Conservation (phyloP, 1,140 invertebrate genomes). For the Octopus sinensis region DNA sequence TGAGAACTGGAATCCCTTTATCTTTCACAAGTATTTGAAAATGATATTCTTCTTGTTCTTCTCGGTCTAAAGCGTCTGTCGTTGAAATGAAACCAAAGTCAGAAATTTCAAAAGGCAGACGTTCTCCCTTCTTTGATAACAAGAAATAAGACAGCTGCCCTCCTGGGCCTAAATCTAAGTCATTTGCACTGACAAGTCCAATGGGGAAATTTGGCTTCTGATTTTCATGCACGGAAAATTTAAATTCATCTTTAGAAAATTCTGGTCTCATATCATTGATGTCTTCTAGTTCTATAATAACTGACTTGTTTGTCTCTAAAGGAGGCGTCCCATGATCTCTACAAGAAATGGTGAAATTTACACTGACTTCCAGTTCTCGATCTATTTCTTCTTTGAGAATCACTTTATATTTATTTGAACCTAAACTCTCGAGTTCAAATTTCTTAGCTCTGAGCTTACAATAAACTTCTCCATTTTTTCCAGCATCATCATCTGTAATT, state of each 20-base stretch:
- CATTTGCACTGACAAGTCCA: conserved; percentile 31
- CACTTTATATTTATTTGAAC: conserved; percentile 33
- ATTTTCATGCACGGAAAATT: conserved; percentile 1
- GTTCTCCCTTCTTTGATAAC: not conserved
- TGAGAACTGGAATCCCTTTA: conserved; percentile 21
- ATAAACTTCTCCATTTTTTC: conserved; percentile 38
- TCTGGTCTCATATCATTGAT: conserved; percentile 39
- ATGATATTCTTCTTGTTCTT: conserved; percentile 22
- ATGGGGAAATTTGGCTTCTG: not conserved
- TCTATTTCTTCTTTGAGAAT: conserved; percentile 35
- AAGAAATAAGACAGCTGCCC: conserved; percentile 31
- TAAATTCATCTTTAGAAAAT: conserved; percentile 32
- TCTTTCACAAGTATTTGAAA: conserved; percentile 24
- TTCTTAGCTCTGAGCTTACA: conserved; percentile 38
- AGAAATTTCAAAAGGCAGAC: conserved; percentile 23
- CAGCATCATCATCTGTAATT: conserved; percentile 46
- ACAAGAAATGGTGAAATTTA: conserved; percentile 35
- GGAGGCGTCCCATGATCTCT: conserved; percentile 34
- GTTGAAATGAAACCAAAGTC: conserved; percentile 25
- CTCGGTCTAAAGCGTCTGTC: conserved; percentile 23
- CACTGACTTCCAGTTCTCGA: conserved; percentile 30
- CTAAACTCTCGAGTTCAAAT: conserved; percentile 25
- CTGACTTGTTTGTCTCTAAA: conserved; percentile 25
- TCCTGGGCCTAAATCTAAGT: conserved; percentile 42
- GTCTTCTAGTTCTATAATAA: conserved; percentile 30